Evolutionary conservation across 2,888 invertebrate species (phyloP).

Genomic region (Melinaea menophilus): DNA sequence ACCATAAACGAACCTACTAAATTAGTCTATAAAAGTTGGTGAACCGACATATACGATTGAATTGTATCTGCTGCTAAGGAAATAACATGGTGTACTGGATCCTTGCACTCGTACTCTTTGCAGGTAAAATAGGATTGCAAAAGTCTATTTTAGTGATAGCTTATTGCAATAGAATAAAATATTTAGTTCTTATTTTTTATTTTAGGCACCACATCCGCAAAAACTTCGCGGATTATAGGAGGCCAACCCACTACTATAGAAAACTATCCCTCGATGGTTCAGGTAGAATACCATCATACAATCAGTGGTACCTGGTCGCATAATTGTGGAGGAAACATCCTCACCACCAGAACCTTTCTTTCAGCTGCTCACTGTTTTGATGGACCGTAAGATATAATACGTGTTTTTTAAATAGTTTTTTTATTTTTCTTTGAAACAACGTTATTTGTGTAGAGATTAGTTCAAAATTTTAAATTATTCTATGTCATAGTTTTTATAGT

Average conservation of each 20-base stretch:
- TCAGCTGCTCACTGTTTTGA: slow-evolving; percentile 48
- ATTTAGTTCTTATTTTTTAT: neutral
- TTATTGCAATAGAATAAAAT: too few relatives aligned
- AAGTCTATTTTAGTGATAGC: too few relatives aligned
- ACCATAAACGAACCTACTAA: too few relatives aligned
- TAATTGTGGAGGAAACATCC: slow-evolving; percentile 43
- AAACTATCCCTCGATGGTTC: slow-evolving; percentile 44
- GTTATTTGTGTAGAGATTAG: too few relatives aligned
- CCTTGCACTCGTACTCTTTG: too few relatives aligned
- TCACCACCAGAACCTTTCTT: slow-evolving; percentile 40
- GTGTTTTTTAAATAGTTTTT: neutral
- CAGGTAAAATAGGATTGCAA: too few relatives aligned
- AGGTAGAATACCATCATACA: slow-evolving; percentile 38
- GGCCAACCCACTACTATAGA: slow-evolving; percentile 44
- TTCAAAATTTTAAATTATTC: too few relatives aligned
- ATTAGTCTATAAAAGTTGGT: too few relatives aligned
- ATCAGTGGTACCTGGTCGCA: slow-evolving; percentile 40
- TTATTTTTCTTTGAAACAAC: neutral
- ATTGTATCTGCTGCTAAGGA: too few relatives aligned
- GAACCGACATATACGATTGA: too few relatives aligned
- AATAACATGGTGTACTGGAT: too few relatives aligned
- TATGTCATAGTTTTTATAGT: too few relatives aligned
- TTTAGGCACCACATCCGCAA: slow-evolving; percentile 31
- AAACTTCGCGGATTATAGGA: slow-evolving; percentile 41
- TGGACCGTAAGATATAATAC: slow-evolving; percentile 33